Conservation (phyloP, 2,888 invertebrate species). For the Clitarchus hookeri region DNA sequence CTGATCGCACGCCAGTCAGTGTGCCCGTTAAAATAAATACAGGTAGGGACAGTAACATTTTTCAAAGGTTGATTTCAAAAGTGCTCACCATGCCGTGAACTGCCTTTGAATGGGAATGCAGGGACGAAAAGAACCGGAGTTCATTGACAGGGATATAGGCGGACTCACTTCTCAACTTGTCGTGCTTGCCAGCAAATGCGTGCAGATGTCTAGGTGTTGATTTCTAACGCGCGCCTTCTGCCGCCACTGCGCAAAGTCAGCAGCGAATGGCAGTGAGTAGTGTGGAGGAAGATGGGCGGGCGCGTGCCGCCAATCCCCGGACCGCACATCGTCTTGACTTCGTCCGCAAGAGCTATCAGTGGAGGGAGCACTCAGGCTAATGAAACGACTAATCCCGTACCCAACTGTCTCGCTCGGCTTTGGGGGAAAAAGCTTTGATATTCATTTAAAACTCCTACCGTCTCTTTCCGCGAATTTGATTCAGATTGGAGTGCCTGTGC, state of each 20-base stretch:
- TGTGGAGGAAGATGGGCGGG: not conserved
- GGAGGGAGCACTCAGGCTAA: constrained; percentile 60
- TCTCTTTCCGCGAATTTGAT: constrained; percentile 32
- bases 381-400: constrained; percentile 60
- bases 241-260: not conserved
- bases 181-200: no score
- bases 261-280: not conserved
- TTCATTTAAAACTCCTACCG: constrained; percentile 39
- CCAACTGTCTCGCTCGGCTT: constrained; percentile 18
- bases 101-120: no score
- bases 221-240: no score
- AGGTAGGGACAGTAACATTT: no score
- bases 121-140: no score
- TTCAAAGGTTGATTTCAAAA: no score
- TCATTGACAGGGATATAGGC: no score
- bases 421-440: constrained; percentile 38
- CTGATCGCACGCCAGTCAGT: no score
- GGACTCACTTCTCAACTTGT: no score
- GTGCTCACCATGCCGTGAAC: no score
- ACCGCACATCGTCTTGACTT: constrained; percentile 18
- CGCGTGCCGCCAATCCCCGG: not conserved
- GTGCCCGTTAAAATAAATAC: no score
- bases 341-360: not conserved
- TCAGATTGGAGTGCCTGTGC: not conserved
- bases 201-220: no score